Percentiles rank a stretch among this genome's conserved stretches.
Evolutionary conservation across 2,888 invertebrate genomes (phyloP).

Genomic region (Euplagia quadripunctaria): DNA sequence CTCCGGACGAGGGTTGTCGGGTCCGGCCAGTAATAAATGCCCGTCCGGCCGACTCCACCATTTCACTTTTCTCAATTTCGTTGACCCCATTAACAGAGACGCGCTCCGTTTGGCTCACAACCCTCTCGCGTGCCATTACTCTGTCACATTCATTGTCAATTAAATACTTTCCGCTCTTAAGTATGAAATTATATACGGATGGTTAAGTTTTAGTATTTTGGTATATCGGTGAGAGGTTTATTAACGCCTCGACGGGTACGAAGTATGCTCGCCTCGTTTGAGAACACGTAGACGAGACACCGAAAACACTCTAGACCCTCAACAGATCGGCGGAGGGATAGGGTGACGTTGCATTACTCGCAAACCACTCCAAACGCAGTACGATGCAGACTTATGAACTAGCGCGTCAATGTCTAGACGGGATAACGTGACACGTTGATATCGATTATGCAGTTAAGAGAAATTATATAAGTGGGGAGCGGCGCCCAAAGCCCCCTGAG

Average conservation of each 20-base stretch:
- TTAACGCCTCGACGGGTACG: conserved; percentile 52
- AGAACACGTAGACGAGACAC: conserved; percentile 53
- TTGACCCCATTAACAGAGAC: conserved; percentile 80
- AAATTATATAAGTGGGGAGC: conserved; percentile 80
- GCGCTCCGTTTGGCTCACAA: conserved; percentile 72
- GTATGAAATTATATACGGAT: conserved; percentile 60
- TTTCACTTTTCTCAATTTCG: conserved; percentile 84
- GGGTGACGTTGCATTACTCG: conserved; percentile 43
- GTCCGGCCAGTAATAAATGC: conserved; percentile 70
- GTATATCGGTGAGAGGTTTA: conserved; percentile 57
- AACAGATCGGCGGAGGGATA: conserved; percentile 35
- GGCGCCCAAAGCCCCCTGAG: conserved; percentile 63
- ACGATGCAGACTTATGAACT: conserved; percentile 62
- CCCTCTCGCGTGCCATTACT: conserved; percentile 69
- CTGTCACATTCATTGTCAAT: conserved; percentile 79
- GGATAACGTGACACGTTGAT: conserved; percentile 73
- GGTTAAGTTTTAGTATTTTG: conserved; percentile 63
- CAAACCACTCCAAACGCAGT: conserved; percentile 65
- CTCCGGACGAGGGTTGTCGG: conserved; percentile 58
- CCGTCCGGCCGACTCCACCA: conserved; percentile 68
- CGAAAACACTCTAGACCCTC: conserved; percentile 56
- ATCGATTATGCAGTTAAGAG: conserved; percentile 84
- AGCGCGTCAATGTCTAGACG: conserved; percentile 74
- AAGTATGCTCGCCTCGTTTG: conserved; percentile 48
- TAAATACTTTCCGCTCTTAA: conserved; percentile 70